These are phyloP conservation scores for Ooceraea biroi DNA, from an alignment of 1,140 invertebrate genomes.

Conservation along the genomic window DNA sequence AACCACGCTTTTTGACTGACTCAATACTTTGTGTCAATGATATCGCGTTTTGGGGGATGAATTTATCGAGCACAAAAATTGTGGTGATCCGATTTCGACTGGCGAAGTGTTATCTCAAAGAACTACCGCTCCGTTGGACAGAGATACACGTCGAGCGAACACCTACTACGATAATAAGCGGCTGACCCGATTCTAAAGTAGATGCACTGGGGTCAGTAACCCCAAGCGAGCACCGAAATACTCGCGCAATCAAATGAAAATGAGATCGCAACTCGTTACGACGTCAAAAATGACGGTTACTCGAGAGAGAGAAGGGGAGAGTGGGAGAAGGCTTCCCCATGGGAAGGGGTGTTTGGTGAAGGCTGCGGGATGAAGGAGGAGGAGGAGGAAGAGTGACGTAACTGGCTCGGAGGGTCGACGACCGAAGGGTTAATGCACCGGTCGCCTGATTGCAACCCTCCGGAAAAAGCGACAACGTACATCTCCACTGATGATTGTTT, in stretches of 20 bases:
- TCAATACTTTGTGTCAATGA: too few species aligned
- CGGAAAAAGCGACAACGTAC: conserved; percentile 73
- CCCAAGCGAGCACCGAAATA: conserved; percentile 84
- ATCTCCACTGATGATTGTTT: conserved; percentile 68
- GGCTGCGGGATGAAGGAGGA: conserved; percentile 25
- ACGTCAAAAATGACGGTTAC: conserved; percentile 85
- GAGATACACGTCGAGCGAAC: conserved; percentile 78
- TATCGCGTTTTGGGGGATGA: conserved; percentile 67
- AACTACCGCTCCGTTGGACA: conserved; percentile 70
- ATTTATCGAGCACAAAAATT: conserved; percentile 68
- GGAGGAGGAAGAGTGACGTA: conserved; percentile 80
- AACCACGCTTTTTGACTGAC: too few species aligned
- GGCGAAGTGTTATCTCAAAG: conserved; percentile 78
- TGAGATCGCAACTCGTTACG: conserved; percentile 86
- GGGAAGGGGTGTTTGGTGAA: conserved; percentile 28
- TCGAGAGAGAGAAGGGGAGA: conserved; percentile 32
- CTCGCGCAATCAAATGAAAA: conserved; percentile 86
- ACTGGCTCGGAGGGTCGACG: conserved; percentile 83
- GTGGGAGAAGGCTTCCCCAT: conserved; percentile 10
- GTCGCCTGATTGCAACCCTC: conserved; percentile 80
- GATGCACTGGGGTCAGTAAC: conserved; percentile 85
- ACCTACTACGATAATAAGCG: conserved; percentile 86
- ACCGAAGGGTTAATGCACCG: conserved; percentile 85
- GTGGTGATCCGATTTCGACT: conserved; percentile 32
- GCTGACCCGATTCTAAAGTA: conserved; percentile 85